phyloP scores from a whole-genome alignment of 1,140 invertebrate genomes.

The Mycetomoellerius zeteki region DNA sequence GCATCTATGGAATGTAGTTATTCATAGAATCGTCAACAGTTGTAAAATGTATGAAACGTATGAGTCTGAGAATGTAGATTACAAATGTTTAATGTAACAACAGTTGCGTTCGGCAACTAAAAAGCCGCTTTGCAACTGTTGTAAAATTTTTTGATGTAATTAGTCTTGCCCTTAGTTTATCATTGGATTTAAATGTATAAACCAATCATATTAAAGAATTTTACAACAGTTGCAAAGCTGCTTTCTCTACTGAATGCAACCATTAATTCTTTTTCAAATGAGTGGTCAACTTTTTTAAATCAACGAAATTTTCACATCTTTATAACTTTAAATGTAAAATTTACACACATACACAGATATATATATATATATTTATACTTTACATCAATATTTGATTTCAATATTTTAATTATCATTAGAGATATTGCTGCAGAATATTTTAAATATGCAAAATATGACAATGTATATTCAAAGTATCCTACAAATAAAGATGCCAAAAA shows the following conservation, averaged over 20 bases:
- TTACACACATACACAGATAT: neutral
- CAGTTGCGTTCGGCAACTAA: too few relatives aligned
- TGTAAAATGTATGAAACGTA: neutral
- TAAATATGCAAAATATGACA: neutral
- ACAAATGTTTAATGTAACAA: slow-evolving; percentile 4
- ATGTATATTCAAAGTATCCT: neutral
- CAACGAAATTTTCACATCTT: neutral
- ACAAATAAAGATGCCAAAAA: neutral
- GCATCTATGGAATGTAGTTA: neutral
- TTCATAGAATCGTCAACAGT: neutral
- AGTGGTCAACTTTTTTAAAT: neutral
- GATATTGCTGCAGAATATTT: neutral
- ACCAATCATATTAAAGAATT: too few relatives aligned
- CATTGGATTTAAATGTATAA: too few relatives aligned
- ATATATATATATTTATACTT: neutral
- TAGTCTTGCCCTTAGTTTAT: too few relatives aligned
- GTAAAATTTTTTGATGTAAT: too few relatives aligned
- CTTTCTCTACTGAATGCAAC: too few relatives aligned
- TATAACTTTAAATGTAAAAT: neutral
- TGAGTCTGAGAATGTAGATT: neutral
- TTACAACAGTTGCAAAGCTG: too few relatives aligned
- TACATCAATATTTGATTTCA: neutral
- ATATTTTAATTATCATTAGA: neutral
- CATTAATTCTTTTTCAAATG: neutral
- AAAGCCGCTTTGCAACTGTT: too few relatives aligned